phyloP scores from a whole-genome alignment of 1,140 invertebrate genomes.

The Aphelenchoides besseyi region DNA sequence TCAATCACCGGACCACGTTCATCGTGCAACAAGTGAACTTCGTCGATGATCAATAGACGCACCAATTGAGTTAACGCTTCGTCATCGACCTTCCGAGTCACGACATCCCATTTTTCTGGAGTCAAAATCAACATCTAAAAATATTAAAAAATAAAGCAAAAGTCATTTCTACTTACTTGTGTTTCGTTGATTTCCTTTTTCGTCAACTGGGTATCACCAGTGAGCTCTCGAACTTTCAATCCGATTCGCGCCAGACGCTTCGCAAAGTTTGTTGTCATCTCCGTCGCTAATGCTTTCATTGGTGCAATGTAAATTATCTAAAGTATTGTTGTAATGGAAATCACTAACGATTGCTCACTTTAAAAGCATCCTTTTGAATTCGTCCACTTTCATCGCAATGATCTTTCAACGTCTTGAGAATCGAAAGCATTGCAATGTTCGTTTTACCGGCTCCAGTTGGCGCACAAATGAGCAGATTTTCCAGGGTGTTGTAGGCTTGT shows the following conservation, averaged over 20 bases:
- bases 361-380: conserved; percentile 86
- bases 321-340: conserved; percentile 38
- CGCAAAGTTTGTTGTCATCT: conserved; percentile 93
- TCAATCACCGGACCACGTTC: conserved; percentile 96
- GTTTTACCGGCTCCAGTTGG: conserved; percentile 96
- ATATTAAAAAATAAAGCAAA: conserved; percentile 27
- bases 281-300: conserved; percentile 96
- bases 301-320: conserved; percentile 96
- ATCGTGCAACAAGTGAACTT: conserved; percentile 94
- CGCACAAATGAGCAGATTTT: conserved; percentile 92
- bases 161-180: conserved; percentile 67
- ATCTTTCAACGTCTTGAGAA: conserved; percentile 82
- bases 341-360: conserved; percentile 67
- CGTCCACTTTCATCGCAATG: conserved; percentile 68
- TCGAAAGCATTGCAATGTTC: conserved; percentile 89
- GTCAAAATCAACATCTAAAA: conserved; percentile 87
- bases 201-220: conserved; percentile 95
- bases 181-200: conserved; percentile 90
- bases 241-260: conserved; percentile 76
- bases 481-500: conserved; percentile 89
- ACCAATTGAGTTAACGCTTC: conserved; percentile 76
- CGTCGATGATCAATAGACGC: conserved; percentile 92
- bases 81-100: conserved; percentile 86
- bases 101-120: conserved; percentile 99
- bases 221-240: conserved; percentile 82